Evolutionary conservation across 2,888 invertebrate species (phyloP).

Genomic region (Invenusta paracnida): DNA sequence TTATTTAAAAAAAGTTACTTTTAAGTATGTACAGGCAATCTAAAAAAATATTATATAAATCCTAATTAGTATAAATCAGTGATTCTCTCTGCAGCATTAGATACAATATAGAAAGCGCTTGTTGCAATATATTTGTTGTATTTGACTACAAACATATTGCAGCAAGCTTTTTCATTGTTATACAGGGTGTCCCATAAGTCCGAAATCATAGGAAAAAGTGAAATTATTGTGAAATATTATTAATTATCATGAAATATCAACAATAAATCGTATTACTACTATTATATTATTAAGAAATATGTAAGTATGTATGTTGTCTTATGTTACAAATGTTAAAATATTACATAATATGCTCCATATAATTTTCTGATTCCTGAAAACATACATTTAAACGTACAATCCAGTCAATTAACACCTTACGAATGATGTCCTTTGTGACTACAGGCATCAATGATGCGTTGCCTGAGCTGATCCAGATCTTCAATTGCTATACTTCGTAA

Average conservation of each 20-base stretch:
- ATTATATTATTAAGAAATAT: not conserved
- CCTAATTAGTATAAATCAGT: too few species aligned
- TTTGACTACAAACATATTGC: too few species aligned
- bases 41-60: too few species aligned
- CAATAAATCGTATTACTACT: not conserved
- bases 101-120: too few species aligned
- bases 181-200: not conserved
- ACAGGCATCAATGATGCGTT: not conserved
- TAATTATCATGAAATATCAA: not conserved
- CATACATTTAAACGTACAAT: not conserved
- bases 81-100: too few species aligned
- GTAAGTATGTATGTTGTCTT: not conserved
- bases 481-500: not conserved
- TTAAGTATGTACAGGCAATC: too few species aligned
- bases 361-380: not conserved
- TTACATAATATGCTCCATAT: not conserved
- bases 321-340: not conserved
- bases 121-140: too few species aligned
- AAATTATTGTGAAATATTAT: not conserved
- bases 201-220: not conserved
- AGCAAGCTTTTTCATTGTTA: too few species aligned
- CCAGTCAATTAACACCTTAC: not conserved
- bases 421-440: not conserved
- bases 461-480: not conserved
- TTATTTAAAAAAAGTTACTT: too few species aligned